These are phyloP conservation scores for Hypomecis punctinalis DNA, from an alignment of 2,888 invertebrate genomes.

Conservation along the genomic window DNA sequence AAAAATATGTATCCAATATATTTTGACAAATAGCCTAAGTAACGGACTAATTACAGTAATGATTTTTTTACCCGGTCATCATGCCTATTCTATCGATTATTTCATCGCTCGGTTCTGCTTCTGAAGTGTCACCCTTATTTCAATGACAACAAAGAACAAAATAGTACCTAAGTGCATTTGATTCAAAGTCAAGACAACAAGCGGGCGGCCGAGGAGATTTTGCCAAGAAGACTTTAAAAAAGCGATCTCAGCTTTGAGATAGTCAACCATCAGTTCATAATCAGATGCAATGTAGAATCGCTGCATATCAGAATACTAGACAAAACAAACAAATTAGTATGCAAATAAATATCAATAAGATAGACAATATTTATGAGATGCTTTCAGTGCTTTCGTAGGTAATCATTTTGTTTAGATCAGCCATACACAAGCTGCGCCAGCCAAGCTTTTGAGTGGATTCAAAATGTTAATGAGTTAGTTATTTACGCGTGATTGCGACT, in stretches of 20 bases:
- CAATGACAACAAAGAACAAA: conserved; percentile 47
- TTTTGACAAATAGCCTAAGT: no score
- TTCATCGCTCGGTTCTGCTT: neutral
- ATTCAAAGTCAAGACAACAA: conserved; percentile 95
- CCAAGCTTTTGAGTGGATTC: no score
- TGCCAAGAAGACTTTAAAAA: conserved; percentile 99
- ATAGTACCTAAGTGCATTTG: conserved; percentile 94
- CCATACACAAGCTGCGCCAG: no score
- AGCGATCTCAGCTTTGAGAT: conserved; percentile 98
- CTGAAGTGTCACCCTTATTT: conserved; percentile 2
- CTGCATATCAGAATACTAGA: conserved; percentile 98
- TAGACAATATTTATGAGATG: conserved; percentile 15
- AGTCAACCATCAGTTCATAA: conserved; percentile 98
- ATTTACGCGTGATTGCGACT: no score
- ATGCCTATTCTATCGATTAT: no score
- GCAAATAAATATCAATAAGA: conserved; percentile 17
- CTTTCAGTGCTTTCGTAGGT: neutral
- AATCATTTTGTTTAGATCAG: no score
- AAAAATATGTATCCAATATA: no score
- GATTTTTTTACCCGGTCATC: no score
- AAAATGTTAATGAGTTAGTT: no score
- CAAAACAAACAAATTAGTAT: conserved; percentile 50
- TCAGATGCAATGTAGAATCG: conserved; percentile 99
- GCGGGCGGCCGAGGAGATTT: conserved; percentile 98
- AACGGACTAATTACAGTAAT: no score